Conservation (phyloP, 2,797 vertebrate species). For the Ctenopoma multispine region DNA sequence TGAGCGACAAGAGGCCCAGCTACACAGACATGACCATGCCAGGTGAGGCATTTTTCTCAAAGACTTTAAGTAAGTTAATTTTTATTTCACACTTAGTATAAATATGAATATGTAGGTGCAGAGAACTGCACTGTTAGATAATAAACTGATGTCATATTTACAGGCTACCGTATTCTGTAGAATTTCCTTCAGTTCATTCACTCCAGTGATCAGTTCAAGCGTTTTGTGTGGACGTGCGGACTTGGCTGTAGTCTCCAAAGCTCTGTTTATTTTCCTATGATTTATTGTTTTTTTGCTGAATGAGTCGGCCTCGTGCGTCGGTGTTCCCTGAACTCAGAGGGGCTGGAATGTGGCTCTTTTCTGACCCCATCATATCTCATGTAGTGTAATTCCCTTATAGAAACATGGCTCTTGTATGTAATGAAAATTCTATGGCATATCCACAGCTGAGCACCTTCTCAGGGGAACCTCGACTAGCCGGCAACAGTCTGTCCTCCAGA, state of each 20-base stretch:
- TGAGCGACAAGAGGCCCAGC: constrained; percentile 93
- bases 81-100: background rate
- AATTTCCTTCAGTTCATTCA: constrained; percentile 44
- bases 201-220: constrained; percentile 59
- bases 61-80: too few relatives aligned
- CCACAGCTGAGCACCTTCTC: constrained; percentile 88
- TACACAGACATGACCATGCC: constrained; percentile 93
- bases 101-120: background rate
- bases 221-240: constrained; percentile 73
- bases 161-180: constrained; percentile 15
- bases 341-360: constrained; percentile 58
- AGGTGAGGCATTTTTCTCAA: constrained; percentile 78
- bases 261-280: constrained; percentile 61
- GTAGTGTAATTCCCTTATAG: constrained; percentile 44
- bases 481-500: constrained; percentile 86
- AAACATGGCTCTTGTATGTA: constrained; percentile 15
- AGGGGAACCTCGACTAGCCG: constrained; percentile 88
- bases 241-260: constrained; percentile 33
- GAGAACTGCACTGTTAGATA: background rate
- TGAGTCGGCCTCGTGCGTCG: constrained; percentile 19
- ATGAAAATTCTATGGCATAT: constrained; percentile 46
- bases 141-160: constrained; percentile 33
- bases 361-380: constrained; percentile 40
- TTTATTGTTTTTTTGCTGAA: constrained; percentile 69
- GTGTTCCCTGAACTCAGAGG: constrained; percentile 55